Evolutionary conservation across 1,140 invertebrate species (phyloP).

Genomic region (Whitmania pigra): DNA sequence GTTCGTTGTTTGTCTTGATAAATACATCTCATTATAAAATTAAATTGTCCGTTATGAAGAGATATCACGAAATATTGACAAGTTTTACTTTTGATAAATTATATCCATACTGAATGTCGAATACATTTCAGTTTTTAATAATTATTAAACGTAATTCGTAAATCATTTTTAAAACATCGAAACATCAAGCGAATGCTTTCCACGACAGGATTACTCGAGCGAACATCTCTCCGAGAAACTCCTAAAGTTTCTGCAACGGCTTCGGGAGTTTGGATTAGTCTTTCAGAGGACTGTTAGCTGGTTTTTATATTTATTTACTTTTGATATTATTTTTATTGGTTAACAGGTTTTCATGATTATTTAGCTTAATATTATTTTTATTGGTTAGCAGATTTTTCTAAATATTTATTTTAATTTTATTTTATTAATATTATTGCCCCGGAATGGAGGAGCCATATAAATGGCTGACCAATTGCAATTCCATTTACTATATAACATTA

Average conservation of each 20-base stretch:
- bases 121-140: neutral
- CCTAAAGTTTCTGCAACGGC: conserved; percentile 71
- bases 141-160: neutral
- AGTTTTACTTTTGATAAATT: neutral
- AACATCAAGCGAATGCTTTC: neutral
- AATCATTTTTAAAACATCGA: neutral
- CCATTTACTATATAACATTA: no score
- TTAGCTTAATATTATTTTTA: no score
- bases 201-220: conserved; percentile 75
- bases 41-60: neutral
- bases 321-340: no score
- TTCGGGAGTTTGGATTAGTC: conserved; percentile 89
- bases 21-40: neutral
- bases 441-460: no score
- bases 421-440: no score
- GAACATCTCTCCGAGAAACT: conserved; percentile 79
- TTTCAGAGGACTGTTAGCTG: conserved; percentile 64
- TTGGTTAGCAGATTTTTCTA: conserved; percentile 40
- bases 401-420: no score
- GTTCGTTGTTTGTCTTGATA: conserved; percentile 41
- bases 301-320: no score
- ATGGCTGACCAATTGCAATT: no score
- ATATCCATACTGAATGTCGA: neutral
- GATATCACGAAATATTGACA: neutral
- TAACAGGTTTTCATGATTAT: conserved; percentile 22